Percentiles rank a stretch among this genome's conserved stretches.
These are phyloP conservation scores for Neelides sp. DNA, from an alignment of 1,140 invertebrate genomes.

Conservation along the genomic window DNA sequence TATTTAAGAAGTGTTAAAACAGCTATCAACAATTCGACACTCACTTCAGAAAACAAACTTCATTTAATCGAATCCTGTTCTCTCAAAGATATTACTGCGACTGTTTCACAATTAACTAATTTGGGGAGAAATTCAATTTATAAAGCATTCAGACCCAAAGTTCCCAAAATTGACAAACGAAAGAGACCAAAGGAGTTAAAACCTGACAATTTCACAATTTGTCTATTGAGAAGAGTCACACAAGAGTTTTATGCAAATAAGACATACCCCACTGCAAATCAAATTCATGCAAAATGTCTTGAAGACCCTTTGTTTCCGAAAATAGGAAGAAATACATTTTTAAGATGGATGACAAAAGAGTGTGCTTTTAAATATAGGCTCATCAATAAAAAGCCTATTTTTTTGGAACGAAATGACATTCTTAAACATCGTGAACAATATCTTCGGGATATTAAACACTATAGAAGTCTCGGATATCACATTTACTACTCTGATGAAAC, in stretches of 20 bases:
- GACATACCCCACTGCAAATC: constrained; percentile 5
- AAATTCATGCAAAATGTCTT: neutral
- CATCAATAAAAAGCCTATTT: constrained; percentile 9
- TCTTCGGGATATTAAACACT: neutral
- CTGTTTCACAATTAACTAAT: too few relatives aligned
- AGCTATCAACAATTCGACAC: too few relatives aligned
- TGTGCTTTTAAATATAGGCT: constrained; percentile 5
- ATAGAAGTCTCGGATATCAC: neutral
- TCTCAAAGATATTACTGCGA: too few relatives aligned
- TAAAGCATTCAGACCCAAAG: too few relatives aligned
- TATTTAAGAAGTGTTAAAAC: too few relatives aligned
- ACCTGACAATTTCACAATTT: too few relatives aligned
- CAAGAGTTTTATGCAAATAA: constrained; percentile 7
- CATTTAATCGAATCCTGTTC: too few relatives aligned
- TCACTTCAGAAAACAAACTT: too few relatives aligned
- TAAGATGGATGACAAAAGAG: constrained; percentile 8
- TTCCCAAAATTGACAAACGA: too few relatives aligned
- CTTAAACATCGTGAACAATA: constrained; percentile 7
- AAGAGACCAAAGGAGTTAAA: too few relatives aligned
- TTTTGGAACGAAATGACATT: constrained; percentile 13
- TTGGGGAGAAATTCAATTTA: too few relatives aligned
- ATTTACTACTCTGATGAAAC: constrained; percentile 13
- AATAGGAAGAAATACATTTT: neutral
- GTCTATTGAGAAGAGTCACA: constrained; percentile 1
- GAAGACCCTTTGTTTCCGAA: constrained; percentile 5